A percentile compares a stretch with the other conserved stretches of the same genome.
Conservation (phyloP, 2,797 vertebrate species). For the Microctenopoma lineatum region DNA sequence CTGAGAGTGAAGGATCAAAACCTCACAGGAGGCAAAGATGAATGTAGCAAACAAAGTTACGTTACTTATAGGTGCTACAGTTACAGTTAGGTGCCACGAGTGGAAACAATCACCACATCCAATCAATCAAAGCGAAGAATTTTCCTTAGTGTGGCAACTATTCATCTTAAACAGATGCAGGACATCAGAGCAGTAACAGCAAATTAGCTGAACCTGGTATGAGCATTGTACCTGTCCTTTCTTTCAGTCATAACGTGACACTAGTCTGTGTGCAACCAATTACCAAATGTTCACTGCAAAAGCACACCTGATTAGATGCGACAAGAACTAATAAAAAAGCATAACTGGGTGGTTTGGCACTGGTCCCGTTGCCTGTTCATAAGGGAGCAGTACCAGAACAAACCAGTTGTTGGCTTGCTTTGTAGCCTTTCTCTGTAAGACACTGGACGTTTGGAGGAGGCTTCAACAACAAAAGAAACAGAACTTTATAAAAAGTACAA, state of each 20-base stretch:
- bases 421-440: neutral
- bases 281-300: slow-evolving; percentile 13
- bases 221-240: slow-evolving; percentile 29
- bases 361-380: slow-evolving; percentile 3
- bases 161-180: slow-evolving; percentile 60
- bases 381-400: slow-evolving; percentile 9
- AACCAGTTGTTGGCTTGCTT: neutral
- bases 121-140: slow-evolving; percentile 53
- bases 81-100: slow-evolving; percentile 41
- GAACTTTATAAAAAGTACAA: slow-evolving; percentile 2
- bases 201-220: slow-evolving; percentile 10
- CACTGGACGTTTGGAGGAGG: neutral
- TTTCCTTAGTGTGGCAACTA: slow-evolving; percentile 43
- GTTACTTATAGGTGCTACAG: slow-evolving; percentile 35
- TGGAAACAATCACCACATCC: slow-evolving; percentile 63
- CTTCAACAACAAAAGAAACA: neutral
- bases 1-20: slow-evolving; percentile 4
- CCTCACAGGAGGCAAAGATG: slow-evolving; percentile 4
- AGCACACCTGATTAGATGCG: slow-evolving; percentile 16
- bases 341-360: slow-evolving; percentile 24
- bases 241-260: slow-evolving; percentile 21
- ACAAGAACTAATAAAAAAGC: slow-evolving; percentile 29
- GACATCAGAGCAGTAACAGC: slow-evolving; percentile 14
- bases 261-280: slow-evolving; percentile 19
- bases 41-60: slow-evolving; percentile 37